A percentile compares a stretch with the other conserved stretches of the same genome.
Evolutionary conservation across 2,797 vertebrate species (phyloP).

Genomic region (Eutrigla gurnardus): DNA sequence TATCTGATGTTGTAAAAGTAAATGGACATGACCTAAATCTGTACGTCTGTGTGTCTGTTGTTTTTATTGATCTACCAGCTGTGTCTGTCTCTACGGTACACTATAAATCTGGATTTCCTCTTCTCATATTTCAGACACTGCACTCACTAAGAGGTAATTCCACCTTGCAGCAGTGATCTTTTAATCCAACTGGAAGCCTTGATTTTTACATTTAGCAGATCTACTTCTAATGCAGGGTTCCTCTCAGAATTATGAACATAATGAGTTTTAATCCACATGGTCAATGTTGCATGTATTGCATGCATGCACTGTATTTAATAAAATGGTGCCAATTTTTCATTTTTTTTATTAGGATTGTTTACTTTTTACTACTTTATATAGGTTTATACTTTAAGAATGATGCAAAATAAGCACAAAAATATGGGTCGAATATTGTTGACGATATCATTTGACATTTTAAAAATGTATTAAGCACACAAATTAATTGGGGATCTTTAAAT

Average conservation of each 20-base stretch:
- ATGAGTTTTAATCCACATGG: background rate
- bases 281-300: no score
- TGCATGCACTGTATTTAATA: no score
- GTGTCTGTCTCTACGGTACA: conserved; percentile 22
- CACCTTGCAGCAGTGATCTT: background rate
- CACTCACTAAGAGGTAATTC: background rate
- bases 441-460: background rate
- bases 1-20: conserved; percentile 23
- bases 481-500: background rate
- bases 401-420: no score
- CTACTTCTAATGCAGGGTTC: background rate
- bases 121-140: conserved; percentile 1
- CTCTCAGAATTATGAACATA: background rate
- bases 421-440: background rate
- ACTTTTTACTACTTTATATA: no score
- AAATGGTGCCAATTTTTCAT: no score
- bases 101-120: conserved; percentile 16
- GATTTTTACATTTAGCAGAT: conserved; percentile 5
- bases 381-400: no score
- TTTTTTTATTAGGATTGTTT: no score
- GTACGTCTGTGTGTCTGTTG: background rate
- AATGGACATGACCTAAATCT: conserved; percentile 10
- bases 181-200: background rate
- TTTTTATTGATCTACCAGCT: conserved; percentile 51
- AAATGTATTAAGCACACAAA: background rate